Percentiles rank a stretch among this genome's conserved stretches.
Evolutionary conservation across 2,113 vertebrate species (phyloP).

Genomic region (Phodopus roborovskii): DNA sequence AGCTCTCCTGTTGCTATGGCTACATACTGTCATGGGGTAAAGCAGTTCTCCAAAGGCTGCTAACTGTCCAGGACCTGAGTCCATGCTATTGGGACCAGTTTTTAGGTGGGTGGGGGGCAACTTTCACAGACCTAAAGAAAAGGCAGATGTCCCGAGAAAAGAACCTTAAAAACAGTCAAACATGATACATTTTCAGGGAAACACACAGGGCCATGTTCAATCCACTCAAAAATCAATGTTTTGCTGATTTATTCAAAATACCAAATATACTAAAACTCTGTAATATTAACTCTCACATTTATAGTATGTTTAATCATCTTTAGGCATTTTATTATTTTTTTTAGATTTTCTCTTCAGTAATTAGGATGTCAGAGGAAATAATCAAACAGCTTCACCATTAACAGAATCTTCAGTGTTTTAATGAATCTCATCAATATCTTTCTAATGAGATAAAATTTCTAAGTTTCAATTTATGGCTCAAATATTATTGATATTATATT

Average conservation of each 20-base stretch:
- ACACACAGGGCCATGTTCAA: neutral
- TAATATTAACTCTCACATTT: neutral
- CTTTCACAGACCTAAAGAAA: neutral
- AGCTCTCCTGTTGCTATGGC: neutral
- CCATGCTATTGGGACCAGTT: neutral
- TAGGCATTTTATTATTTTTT: neutral
- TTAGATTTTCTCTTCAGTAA: neutral
- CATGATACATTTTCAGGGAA: neutral
- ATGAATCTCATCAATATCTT: neutral
- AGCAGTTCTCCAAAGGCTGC: neutral
- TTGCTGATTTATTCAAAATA: neutral
- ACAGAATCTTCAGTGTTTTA: neutral
- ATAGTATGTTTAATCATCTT: neutral
- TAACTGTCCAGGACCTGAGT: neutral
- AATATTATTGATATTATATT: neutral
- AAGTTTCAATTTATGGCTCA: neutral
- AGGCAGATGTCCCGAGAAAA: neutral
- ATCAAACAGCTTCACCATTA: neutral
- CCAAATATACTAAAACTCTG: neutral
- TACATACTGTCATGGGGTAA: neutral
- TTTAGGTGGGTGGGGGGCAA: fast-evolving
- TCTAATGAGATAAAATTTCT: neutral
- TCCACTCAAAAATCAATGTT: neutral
- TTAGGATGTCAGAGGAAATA: neutral
- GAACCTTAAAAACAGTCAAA: neutral